These are phyloP conservation scores for Ailurus styani DNA, from an alignment of 2,113 vertebrate species.

Conservation along the genomic window DNA sequence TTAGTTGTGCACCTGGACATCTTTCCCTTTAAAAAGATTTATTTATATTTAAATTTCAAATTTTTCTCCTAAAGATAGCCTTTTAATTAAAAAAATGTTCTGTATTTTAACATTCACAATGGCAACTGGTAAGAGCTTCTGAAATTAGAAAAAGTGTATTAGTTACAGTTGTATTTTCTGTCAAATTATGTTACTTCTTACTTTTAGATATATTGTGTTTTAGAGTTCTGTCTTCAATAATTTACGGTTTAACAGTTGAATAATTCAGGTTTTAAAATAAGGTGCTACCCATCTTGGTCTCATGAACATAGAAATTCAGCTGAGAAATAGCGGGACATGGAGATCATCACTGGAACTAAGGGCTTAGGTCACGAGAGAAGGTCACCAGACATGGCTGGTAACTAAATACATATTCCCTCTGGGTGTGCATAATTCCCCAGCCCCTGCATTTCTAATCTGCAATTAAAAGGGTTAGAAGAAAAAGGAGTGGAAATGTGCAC, in stretches of 20 bases:
- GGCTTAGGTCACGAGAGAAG: conserved; percentile 55
- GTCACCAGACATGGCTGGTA: conserved; percentile 45
- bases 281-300: conserved; percentile 35
- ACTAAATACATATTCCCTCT: conserved; percentile 64
- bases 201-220: conserved; percentile 49
- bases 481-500: not conserved
- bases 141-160: not conserved
- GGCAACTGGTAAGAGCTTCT: not conserved
- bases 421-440: conserved; percentile 49
- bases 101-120: conserved; percentile 55
- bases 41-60: conserved; percentile 43
- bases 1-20: not conserved
- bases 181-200: conserved; percentile 53
- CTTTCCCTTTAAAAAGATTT: conserved; percentile 32
- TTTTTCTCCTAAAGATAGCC: conserved; percentile 45
- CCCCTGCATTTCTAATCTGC: not conserved
- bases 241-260: conserved; percentile 71
- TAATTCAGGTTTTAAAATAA: conserved; percentile 67
- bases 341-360: conserved; percentile 49
- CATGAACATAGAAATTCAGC: conserved; percentile 66
- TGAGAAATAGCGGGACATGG: conserved; percentile 67
- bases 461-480: not conserved
- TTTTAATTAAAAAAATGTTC: not conserved
- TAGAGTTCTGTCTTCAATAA: conserved; percentile 30
- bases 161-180: conserved; percentile 12